Base-by-base conservation (phyloP, 1,140 invertebrate genomes). In the Neodiprion fabricii region DNA sequence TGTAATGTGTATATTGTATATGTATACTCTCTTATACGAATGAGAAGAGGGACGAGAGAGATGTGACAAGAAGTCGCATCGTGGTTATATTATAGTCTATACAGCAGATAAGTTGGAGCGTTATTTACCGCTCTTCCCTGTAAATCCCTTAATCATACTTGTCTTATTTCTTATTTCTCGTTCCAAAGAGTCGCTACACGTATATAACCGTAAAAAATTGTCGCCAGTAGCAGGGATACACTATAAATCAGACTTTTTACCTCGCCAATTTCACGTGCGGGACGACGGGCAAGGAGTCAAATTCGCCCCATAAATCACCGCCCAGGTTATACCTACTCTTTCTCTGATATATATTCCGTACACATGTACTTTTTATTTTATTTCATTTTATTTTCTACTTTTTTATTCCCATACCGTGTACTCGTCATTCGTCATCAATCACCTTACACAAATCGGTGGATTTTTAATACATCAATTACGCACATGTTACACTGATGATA, bases 261-360 rank as follows among this genome's bases (percentile, higher is more conserved):
- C n/a, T 61, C 53, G 53, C 53, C 53, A 61, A 61, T 61, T 61
- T 61, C n/a, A 61, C 53, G 53, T 61, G 53, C 53, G 53, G 53
- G 53, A 61, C 53, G 53, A 40, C 28, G 28, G 28, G 53, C n/a
- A 17, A 61, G n/a, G 53, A 61, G 53, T 61, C 53, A 61, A 61
- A 61, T 61, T 61, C 53, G 9, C 53, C n/a, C n/a, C 53, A 61
- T 61, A 61, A 61, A 61, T 61, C 53, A 61, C 53, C 53, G n/a
- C 53, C 53, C 53, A 14, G 53, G 53, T 61, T 61, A 61, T 17
- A 61, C 53, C 53, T 12, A 61, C 11, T 61, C 53, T 7, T 9
- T 61, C 11, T 17, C 53, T 14, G 53, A 61, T 12, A 61, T 61
- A 14, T 61, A 14, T 61, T 17, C 11, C 53, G n/a, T 61, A 17